phyloP scores from a whole-genome alignment of 2,888 invertebrate genomes.

The Dicycla oo region DNA sequence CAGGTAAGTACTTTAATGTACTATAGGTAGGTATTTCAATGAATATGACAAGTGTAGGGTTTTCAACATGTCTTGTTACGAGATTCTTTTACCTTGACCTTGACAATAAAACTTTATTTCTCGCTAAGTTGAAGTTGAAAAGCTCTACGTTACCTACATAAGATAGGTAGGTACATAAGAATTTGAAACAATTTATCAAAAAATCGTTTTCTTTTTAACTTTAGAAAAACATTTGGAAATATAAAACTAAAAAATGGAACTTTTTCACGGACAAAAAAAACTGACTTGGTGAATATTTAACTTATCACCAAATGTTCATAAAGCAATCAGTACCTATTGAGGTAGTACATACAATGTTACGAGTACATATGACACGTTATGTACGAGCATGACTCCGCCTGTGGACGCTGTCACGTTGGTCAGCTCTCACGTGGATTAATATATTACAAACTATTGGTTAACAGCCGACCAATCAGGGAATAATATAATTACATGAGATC shows the following conservation, averaged over 20 bases:
- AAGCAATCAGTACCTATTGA: not conserved
- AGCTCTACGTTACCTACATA: not conserved
- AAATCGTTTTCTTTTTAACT: not conserved
- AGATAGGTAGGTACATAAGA: not conserved
- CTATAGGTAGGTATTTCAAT: not conserved
- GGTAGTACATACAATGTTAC: not conserved
- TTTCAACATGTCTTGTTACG: too few relatives aligned
- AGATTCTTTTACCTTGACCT: not conserved
- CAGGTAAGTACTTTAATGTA: too few relatives aligned
- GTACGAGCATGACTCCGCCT: conserved; percentile 4
- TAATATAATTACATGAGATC: conserved; percentile 43
- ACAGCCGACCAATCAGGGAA: conserved; percentile 58
- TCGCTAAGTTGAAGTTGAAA: not conserved
- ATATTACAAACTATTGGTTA: conserved; percentile 59
- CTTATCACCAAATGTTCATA: conserved; percentile 7
- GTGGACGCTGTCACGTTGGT: conserved; percentile 19
- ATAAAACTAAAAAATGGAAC: not conserved
- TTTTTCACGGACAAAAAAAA: not conserved
- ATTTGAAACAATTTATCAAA: not conserved
- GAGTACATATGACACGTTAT: conserved; percentile 18
- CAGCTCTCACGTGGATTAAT: conserved; percentile 23
- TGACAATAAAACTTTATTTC: not conserved
- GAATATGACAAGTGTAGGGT: not conserved
- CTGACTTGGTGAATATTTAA: not conserved
- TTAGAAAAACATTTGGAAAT: not conserved